Evolutionary conservation across 2,797 vertebrate species (phyloP).

Genomic region (Lepus townsendii): DNA sequence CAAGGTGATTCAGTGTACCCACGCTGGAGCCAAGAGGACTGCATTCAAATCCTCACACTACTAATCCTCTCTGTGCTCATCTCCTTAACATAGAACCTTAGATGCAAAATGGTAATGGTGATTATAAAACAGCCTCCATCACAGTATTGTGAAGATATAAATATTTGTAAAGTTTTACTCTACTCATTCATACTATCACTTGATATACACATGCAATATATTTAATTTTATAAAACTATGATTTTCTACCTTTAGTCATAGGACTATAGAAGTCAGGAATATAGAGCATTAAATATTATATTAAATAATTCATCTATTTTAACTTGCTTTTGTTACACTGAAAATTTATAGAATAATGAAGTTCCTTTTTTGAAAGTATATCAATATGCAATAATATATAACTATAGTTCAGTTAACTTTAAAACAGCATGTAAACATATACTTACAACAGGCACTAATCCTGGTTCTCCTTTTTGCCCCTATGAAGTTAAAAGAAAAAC

Average conservation of each 20-base stretch:
- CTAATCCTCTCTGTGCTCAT: neutral
- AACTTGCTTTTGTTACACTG: neutral
- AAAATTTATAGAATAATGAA: neutral
- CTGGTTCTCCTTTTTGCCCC: constrained; percentile 99
- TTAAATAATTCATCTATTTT: constrained; percentile 29
- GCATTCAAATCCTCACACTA: neutral
- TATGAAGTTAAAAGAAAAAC: constrained; percentile 80
- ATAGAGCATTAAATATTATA: neutral
- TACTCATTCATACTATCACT: neutral
- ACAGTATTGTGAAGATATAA: neutral
- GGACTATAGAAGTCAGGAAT: constrained; percentile 26
- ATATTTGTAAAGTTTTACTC: neutral
- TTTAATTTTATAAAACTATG: neutral
- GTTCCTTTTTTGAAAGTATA: neutral
- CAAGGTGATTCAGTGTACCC: neutral
- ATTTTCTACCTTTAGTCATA: neutral
- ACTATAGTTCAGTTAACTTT: neutral
- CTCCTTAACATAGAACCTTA: neutral
- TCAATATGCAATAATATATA: neutral
- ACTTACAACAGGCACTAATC: constrained; percentile 96
- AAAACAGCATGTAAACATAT: neutral
- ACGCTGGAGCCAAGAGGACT: neutral
- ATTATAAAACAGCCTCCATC: neutral
- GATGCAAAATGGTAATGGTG: neutral
- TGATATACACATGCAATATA: neutral